These are phyloP conservation scores for Leuciscus idus DNA, from an alignment of 2,113 vertebrate genomes.

Conservation along the genomic window DNA sequence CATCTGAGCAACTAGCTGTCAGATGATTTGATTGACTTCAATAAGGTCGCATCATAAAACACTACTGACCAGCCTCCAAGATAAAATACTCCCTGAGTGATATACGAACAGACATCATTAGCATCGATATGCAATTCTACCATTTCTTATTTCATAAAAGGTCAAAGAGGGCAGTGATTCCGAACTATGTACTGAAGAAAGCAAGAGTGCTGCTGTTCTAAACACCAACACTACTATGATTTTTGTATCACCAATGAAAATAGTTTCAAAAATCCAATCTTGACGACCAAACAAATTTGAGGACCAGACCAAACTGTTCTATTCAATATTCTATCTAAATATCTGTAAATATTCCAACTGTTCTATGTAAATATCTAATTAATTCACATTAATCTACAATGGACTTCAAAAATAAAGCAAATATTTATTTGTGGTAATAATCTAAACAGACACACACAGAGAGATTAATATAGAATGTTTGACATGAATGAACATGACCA, in stretches of 20 bases:
- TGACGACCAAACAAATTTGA: background rate
- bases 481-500: background rate
- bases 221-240: background rate
- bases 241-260: background rate
- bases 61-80: constrained; percentile 33
- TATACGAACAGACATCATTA: constrained; percentile 37
- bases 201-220: background rate
- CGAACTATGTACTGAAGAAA: background rate
- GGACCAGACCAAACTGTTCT: background rate
- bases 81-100: background rate
- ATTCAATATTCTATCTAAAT: too few species aligned
- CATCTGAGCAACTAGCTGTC: constrained; percentile 35
- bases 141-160: constrained; percentile 13
- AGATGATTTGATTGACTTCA: constrained; percentile 48
- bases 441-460: background rate
- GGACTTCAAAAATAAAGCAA: background rate
- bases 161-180: constrained; percentile 1
- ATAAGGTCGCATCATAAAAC: constrained; percentile 37
- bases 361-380: background rate
- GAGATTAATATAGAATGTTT: background rate
- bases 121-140: constrained; percentile 26
- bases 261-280: background rate
- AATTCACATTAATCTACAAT: background rate
- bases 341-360: background rate
- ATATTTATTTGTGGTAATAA: constrained; percentile 3